These are phyloP conservation scores for Heterodera filipjevi DNA, from an alignment of 2,888 invertebrate genomes.

Conservation along the genomic window DNA sequence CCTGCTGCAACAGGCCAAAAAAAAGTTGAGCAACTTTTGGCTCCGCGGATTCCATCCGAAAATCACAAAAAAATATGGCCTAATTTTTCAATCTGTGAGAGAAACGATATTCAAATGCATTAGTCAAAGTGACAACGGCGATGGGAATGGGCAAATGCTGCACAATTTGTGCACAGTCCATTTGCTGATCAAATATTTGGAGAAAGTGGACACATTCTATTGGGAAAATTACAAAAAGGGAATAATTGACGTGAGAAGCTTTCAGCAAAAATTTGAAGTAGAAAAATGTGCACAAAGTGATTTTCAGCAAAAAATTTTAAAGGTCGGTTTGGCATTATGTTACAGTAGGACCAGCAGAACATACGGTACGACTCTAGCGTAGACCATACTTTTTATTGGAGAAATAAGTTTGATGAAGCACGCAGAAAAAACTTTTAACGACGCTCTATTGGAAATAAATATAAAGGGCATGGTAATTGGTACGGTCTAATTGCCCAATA, in stretches of 20 bases:
- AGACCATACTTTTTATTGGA: too few species aligned
- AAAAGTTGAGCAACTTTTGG: not conserved
- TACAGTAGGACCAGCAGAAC: too few species aligned
- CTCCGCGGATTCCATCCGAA: not conserved
- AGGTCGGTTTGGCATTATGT: not conserved
- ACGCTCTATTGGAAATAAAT: too few species aligned
- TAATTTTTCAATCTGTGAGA: not conserved
- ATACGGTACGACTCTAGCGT: too few species aligned
- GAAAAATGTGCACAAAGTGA: not conserved
- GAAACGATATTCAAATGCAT: not conserved
- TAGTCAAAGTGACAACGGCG: not conserved
- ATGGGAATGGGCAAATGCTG: not conserved
- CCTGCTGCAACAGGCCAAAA: not conserved
- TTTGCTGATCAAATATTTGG: not conserved
- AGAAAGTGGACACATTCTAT: not conserved
- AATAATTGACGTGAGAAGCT: not conserved
- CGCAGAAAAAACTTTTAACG: too few species aligned
- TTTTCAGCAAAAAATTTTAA: not conserved
- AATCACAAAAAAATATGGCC: not conserved
- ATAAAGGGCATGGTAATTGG: too few species aligned
- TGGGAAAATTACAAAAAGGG: not conserved
- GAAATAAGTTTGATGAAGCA: too few species aligned
- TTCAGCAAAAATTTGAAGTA: not conserved
- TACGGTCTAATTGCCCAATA: too few species aligned
- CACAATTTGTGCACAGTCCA: not conserved